Evolutionary conservation across 2,113 vertebrate species (phyloP), one percentile per base, ranked within the genome.

Genomic region (Pimephales promelas): DNA sequence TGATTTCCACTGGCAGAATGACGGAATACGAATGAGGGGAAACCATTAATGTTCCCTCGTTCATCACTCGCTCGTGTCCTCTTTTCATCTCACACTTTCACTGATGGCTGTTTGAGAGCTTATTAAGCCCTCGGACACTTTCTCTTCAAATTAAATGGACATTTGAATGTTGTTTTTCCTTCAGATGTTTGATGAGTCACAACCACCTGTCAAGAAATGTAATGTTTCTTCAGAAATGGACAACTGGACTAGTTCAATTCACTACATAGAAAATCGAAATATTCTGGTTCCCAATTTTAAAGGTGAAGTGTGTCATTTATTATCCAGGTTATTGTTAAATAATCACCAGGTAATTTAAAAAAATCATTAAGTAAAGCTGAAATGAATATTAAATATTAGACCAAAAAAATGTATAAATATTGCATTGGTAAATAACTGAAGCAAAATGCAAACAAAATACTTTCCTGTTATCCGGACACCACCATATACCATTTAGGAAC

Each of bases 1-100:
- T 88, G 88, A 89, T 91, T 90, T 90, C 85, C 79, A 79, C 34
- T 59, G 31, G 88, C 80, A 68, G 62, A 79, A 72, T 81, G 76
- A 77, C n/a, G 80, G 68, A 84, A 88, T 81, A 78, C 73, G 36
- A 86, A 87, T 10, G 59, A 77, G 64, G 61, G 20, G 36, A 66
- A 83, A 77, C 52, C 9, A 77, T 89, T 86, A 90, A 20, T 57
- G 83, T 73, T 36, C 82, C 84, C 61, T 86, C 80, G 8, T 31
- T 71, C 66, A 24, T 20, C 49, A 40, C 64, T 70, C 66, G 2
- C 22, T n/a, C 56, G 3, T 59, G 28, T 40, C 18, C 47, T 52
- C 72, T 20, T 74, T 7, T 45, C 47, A 52, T 47, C 70, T 47
- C 72, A 52, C 14, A 54, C 52, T 54, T 20, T 13, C 52, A 54